These are phyloP conservation scores for Gisinianus flammeolus DNA, from an alignment of 2,888 invertebrate species.

Conservation along the genomic window DNA sequence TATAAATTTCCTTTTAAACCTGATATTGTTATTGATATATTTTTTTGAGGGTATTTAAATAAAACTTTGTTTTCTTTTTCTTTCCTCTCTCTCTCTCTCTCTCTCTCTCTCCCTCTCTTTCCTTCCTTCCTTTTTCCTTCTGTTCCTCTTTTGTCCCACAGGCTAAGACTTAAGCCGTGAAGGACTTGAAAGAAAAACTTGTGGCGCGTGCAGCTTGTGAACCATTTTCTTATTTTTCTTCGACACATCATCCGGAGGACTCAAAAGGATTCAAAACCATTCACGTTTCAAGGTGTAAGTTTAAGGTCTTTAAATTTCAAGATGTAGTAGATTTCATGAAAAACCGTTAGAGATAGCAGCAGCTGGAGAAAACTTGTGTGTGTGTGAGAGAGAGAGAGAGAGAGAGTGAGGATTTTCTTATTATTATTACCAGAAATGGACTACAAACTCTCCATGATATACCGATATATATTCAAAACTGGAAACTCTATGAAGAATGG, in stretches of 20 bases:
- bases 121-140: neutral
- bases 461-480: no score
- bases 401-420: no score
- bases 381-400: no score
- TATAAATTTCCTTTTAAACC: neutral
- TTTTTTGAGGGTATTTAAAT: neutral
- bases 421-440: no score
- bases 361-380: no score
- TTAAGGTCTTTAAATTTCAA: neutral
- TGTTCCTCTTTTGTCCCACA: neutral
- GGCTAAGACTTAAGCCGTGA: constrained; percentile 1
- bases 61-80: neutral
- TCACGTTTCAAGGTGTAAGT: neutral
- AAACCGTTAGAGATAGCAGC: neutral
- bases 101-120: neutral
- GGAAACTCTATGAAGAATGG: no score
- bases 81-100: neutral
- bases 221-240: neutral
- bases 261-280: neutral
- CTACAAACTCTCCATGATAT: no score
- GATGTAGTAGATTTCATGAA: neutral
- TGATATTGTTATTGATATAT: neutral
- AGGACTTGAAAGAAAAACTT: constrained; percentile 4
- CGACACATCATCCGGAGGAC: neutral
- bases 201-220: neutral